These are phyloP conservation scores for Prolemur simus DNA, from an alignment of 2,113 vertebrate genomes.

Conservation along the genomic window DNA sequence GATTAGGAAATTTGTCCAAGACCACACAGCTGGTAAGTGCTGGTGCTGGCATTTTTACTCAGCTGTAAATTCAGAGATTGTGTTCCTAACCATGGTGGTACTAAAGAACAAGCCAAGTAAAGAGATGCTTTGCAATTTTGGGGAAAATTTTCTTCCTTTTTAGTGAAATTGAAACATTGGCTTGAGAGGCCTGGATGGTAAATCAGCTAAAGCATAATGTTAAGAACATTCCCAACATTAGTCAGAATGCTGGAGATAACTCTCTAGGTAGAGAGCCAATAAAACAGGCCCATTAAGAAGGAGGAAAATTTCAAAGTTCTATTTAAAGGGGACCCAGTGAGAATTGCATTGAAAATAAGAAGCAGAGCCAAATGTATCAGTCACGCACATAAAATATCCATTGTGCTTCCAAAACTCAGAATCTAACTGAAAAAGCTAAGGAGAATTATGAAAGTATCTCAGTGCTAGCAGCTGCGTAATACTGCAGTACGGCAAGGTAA, in stretches of 20 bases:
- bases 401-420: not conserved
- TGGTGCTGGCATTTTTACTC: not conserved
- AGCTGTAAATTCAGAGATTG: not conserved
- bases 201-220: not conserved
- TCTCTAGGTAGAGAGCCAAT: not conserved
- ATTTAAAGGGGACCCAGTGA: not conserved
- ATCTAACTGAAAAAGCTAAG: not conserved
- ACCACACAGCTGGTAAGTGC: not conserved
- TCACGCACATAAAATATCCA: slow-evolving; percentile 3
- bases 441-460: not conserved
- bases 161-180: slow-evolving; percentile 15
- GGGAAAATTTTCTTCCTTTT: not conserved
- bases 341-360: not conserved
- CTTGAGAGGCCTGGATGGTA: not conserved
- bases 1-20: not conserved
- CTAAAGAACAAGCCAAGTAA: not conserved
- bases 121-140: not conserved
- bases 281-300: not conserved
- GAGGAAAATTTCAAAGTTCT: slow-evolving; percentile 11
- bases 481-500: not conserved
- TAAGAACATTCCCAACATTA: not conserved
- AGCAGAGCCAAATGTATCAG: not conserved
- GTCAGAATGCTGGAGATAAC: not conserved
- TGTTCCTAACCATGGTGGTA: not conserved
- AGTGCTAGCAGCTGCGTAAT: not conserved